These are phyloP conservation scores for Zygogramma bicolorata DNA, from an alignment of 2,888 invertebrate genomes.

Conservation along the genomic window DNA sequence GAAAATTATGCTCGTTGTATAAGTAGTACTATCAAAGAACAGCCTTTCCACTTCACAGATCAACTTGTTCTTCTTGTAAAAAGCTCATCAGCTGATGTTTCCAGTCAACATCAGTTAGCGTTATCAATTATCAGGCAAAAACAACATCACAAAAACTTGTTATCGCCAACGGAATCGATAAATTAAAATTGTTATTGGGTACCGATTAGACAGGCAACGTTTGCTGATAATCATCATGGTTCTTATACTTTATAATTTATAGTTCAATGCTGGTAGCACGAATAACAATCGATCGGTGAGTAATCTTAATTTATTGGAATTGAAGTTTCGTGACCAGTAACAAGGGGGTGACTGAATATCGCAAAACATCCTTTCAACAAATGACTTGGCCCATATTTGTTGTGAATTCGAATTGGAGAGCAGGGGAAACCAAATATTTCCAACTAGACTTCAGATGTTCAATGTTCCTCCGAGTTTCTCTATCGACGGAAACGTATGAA, in stretches of 20 bases:
- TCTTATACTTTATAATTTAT: constrained; percentile 3
- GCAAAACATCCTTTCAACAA: background rate
- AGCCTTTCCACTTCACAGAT: background rate
- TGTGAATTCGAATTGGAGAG: too few species aligned
- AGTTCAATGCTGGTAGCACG: background rate
- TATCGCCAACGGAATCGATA: background rate
- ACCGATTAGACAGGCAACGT: constrained; percentile 1
- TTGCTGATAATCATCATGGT: background rate
- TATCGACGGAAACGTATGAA: too few species aligned
- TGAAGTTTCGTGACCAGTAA: background rate
- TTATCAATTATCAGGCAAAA: background rate
- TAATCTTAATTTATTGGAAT: background rate
- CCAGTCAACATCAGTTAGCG: background rate
- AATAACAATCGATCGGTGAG: background rate
- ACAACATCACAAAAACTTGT: background rate
- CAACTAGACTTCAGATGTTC: too few species aligned
- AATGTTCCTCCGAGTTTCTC: too few species aligned
- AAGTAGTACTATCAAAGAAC: background rate
- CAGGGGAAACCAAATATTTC: too few species aligned
- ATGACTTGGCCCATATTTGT: background rate
- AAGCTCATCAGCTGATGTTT: background rate
- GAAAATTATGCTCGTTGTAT: too few species aligned
- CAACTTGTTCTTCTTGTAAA: background rate
- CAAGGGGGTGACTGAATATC: background rate
- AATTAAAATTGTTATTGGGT: constrained; percentile 4